Evolutionary conservation across 1,140 invertebrate species (phyloP).

Genomic region (Zaprionus nigranus): DNA sequence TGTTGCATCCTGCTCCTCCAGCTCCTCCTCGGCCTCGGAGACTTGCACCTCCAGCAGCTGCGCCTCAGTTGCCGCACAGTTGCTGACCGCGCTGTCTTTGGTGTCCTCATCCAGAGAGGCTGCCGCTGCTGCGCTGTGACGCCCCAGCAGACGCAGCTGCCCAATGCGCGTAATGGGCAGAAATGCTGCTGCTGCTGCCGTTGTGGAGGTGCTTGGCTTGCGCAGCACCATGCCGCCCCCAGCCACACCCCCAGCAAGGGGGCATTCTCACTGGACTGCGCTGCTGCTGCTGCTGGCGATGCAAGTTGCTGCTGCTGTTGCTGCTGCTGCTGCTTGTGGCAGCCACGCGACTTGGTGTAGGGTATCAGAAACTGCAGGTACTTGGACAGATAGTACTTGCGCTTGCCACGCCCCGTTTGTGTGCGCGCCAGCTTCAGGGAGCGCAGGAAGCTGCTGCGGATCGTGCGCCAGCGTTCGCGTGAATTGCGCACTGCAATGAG

Average conservation of each 20-base stretch:
- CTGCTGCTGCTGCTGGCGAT: background rate
- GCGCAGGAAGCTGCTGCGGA: slow-evolving; percentile 77
- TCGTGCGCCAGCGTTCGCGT: slow-evolving; percentile 78
- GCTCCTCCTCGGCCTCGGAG: slow-evolving; percentile 41
- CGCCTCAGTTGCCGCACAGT: slow-evolving; percentile 1
- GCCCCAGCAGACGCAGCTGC: slow-evolving; percentile 41
- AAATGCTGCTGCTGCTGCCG: slow-evolving; percentile 9
- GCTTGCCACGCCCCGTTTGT: slow-evolving; percentile 75
- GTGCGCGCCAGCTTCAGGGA: slow-evolving; percentile 76
- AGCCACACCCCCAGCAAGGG: background rate
- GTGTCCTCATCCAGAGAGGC: slow-evolving; percentile 31
- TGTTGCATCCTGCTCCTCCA: background rate
- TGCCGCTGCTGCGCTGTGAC: slow-evolving; percentile 15
- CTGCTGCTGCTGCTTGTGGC: slow-evolving; percentile 42
- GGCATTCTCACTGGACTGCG: background rate
- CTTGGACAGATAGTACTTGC: slow-evolving; percentile 80
- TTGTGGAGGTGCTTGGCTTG: slow-evolving; percentile 39
- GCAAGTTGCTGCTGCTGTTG: background rate
- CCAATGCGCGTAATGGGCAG: slow-evolving; percentile 53
- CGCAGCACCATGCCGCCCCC: slow-evolving; percentile 58
- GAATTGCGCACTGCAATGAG: slow-evolving; percentile 74
- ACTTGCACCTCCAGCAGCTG: slow-evolving; percentile 56
- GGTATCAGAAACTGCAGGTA: slow-evolving; percentile 80
- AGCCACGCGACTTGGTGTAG: slow-evolving; percentile 73
- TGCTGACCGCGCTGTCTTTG: slow-evolving; percentile 43